Percentiles rank a stretch among this genome's conserved stretches.
phyloP scores from a whole-genome alignment of 2,888 invertebrate species.

The Drosophila anomalata region DNA sequence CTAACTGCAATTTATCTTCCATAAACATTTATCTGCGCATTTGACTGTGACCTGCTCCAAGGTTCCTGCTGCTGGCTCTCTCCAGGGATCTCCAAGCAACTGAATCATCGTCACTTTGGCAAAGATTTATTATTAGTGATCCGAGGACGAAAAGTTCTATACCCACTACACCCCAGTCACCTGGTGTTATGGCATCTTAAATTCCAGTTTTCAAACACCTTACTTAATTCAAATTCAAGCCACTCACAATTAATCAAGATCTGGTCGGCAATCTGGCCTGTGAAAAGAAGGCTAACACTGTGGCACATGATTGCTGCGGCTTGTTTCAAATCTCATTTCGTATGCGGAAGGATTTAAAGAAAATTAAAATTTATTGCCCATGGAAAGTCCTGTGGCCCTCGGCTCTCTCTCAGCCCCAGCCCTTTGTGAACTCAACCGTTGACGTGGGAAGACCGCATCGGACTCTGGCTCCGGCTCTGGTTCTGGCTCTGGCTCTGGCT shows the following conservation, averaged over 20 bases:
- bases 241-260: constrained; percentile 31
- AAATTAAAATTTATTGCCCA: constrained; percentile 77
- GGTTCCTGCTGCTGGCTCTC: not conserved
- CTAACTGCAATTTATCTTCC: constrained; percentile 70
- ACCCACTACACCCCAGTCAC: not conserved
- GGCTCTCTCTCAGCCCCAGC: constrained; percentile 12
- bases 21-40: constrained; percentile 58
- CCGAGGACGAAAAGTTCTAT: not conserved
- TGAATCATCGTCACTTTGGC: constrained; percentile 35
- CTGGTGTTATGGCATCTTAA: constrained; percentile 2
- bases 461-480: not conserved
- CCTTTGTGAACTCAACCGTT: constrained; percentile 30
- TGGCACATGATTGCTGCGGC: constrained; percentile 46
- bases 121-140: constrained; percentile 32
- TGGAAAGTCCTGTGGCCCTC: constrained; percentile 48
- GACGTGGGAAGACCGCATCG: constrained; percentile 39
- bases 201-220: constrained; percentile 1
- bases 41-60: constrained; percentile 43
- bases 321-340: constrained; percentile 61
- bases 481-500: constrained; percentile 19
- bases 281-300: constrained; percentile 30
- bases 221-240: constrained; percentile 18
- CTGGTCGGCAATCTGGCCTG: constrained; percentile 20
- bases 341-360: constrained; percentile 70
- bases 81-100: constrained; percentile 33